These are phyloP conservation scores for Petrocephalus zakoni DNA, from an alignment of 2,113 vertebrate species.

Conservation along the genomic window DNA sequence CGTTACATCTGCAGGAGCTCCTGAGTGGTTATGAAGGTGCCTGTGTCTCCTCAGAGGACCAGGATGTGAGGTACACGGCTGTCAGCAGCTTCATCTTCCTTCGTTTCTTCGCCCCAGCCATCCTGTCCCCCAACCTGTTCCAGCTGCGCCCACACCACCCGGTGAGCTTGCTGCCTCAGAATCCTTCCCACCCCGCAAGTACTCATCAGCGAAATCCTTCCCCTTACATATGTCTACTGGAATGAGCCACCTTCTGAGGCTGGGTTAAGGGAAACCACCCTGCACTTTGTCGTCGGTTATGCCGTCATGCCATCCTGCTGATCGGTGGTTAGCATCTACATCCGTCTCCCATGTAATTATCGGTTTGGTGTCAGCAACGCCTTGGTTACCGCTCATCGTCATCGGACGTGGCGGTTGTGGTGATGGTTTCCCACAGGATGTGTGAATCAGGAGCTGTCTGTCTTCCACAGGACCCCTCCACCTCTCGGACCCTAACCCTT, in stretches of 20 bases:
- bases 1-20: background rate
- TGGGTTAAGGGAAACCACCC: background rate
- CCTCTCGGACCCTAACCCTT: slow-evolving; percentile 89
- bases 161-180: slow-evolving; percentile 62
- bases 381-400: background rate
- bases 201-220: background rate
- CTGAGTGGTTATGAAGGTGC: background rate
- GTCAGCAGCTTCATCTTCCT: slow-evolving; percentile 98
- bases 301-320: background rate
- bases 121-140: slow-evolving; percentile 94
- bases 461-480: slow-evolving; percentile 77
- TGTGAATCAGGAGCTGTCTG: background rate
- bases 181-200: background rate
- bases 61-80: slow-evolving; percentile 89
- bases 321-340: background rate
- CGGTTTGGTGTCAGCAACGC: background rate
- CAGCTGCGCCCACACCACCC: slow-evolving; percentile 91
- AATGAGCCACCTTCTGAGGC: background rate
- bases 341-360: background rate
- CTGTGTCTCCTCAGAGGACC: slow-evolving; percentile 65
- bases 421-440: background rate
- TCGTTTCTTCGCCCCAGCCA: slow-evolving; percentile 94
- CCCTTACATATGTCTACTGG: background rate
- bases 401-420: background rate
- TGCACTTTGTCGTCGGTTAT: background rate